A percentile compares a stretch with the other conserved stretches of the same genome.
These are phyloP conservation scores for Hypocryptadius cinnamomeus DNA, from an alignment of 2,113 vertebrate species.

Conservation along the genomic window DNA sequence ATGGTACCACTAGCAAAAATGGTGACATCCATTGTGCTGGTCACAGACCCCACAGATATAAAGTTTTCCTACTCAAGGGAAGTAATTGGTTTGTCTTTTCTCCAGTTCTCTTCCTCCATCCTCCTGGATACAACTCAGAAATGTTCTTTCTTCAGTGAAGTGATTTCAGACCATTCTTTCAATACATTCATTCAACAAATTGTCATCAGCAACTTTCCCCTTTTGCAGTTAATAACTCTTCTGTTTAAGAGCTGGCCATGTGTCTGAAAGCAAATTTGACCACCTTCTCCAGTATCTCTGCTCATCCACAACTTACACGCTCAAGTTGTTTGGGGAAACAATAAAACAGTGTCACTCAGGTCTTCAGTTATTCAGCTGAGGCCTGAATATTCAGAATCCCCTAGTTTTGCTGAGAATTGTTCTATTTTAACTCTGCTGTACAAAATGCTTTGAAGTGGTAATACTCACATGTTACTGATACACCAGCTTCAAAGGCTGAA, in stretches of 20 bases:
- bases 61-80: not conserved
- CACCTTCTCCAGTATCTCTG: not conserved
- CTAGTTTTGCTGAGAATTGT: slow-evolving; percentile 35
- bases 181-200: not conserved
- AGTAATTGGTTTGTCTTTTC: not conserved
- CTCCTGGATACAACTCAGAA: not conserved
- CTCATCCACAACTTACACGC: not conserved
- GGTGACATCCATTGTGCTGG: not conserved
- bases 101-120: not conserved
- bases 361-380: slow-evolving; percentile 11
- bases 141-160: not conserved
- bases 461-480: not conserved
- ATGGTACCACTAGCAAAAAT: not conserved
- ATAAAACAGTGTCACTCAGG: not conserved
- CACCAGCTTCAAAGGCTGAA: slow-evolving; percentile 55
- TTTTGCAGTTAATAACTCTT: not conserved
- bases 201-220: not conserved
- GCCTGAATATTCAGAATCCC: slow-evolving; percentile 8
- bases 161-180: not conserved
- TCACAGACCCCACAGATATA: not conserved
- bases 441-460: slow-evolving; percentile 55
- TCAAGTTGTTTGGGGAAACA: not conserved
- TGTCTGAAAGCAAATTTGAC: not conserved
- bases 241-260: not conserved
- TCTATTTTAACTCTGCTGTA: slow-evolving; percentile 40